These are phyloP conservation scores for Neosilurus hyrtlii DNA, from an alignment of 2,797 vertebrate species.

Conservation along the genomic window DNA sequence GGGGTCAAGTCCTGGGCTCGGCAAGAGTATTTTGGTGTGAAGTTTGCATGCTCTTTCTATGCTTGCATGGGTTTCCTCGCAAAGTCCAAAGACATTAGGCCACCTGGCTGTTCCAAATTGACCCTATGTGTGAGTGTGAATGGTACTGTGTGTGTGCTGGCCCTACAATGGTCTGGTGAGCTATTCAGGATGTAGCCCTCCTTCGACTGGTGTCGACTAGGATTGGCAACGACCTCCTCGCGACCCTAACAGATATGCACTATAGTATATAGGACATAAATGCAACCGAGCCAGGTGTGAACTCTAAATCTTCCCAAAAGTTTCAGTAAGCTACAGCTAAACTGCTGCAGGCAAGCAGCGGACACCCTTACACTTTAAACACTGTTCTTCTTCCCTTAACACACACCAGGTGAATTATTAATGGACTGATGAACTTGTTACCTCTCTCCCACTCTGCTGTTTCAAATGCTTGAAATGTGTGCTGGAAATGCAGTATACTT, in stretches of 20 bases:
- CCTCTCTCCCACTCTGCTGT: slow-evolving; percentile 3
- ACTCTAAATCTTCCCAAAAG: slow-evolving; percentile 15
- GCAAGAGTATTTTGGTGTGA: too few relatives aligned
- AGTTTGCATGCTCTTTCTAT: too few relatives aligned
- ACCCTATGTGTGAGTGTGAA: too few relatives aligned
- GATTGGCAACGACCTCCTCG: too few relatives aligned
- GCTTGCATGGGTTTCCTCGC: too few relatives aligned
- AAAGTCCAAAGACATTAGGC: too few relatives aligned
- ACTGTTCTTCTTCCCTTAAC: not conserved
- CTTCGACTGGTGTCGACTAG: too few relatives aligned
- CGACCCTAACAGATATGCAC: not conserved
- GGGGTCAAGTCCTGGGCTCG: too few relatives aligned
- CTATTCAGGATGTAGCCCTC: too few relatives aligned
- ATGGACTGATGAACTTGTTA: slow-evolving; percentile 28
- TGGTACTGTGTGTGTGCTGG: too few relatives aligned
- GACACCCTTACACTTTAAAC: not conserved
- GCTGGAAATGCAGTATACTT: not conserved
- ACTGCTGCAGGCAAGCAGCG: not conserved
- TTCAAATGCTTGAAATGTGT: not conserved
- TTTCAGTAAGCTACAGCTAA: not conserved
- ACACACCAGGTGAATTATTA: slow-evolving; percentile 35
- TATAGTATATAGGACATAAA: not conserved
- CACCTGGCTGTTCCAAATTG: too few relatives aligned
- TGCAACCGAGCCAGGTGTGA: not conserved
- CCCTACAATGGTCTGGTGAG: too few relatives aligned